Conservation (phyloP, 2,888 invertebrate genomes). For the Eilema caniola region DNA sequence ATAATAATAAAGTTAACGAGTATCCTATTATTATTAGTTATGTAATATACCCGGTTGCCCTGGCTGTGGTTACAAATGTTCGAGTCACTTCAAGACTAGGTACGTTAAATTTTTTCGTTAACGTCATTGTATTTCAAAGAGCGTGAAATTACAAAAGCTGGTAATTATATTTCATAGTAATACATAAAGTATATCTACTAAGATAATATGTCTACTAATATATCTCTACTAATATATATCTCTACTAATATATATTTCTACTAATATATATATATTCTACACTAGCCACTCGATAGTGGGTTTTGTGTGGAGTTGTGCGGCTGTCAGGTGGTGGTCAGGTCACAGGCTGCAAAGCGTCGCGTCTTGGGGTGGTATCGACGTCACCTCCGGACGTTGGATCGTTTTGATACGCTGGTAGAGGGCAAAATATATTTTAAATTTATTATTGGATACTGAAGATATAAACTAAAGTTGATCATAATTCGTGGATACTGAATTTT, state of each 20-base stretch:
- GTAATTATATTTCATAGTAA: neutral
- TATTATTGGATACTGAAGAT: neutral
- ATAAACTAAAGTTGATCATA: too few relatives aligned
- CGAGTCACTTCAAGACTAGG: neutral
- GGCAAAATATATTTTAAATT: neutral
- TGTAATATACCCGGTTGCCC: too few relatives aligned
- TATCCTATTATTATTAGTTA: too few relatives aligned
- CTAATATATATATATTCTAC: constrained; percentile 43
- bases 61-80: neutral
- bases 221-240: too few relatives aligned
- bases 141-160: neutral
- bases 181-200: neutral
- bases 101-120: neutral
- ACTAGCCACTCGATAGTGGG: constrained; percentile 82
- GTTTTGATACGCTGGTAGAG: constrained; percentile 73
- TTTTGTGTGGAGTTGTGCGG: constrained; percentile 57
- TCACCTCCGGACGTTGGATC: constrained; percentile 73
- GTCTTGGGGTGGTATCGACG: constrained; percentile 74
- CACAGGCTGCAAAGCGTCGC: constrained; percentile 78
- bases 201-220: too few relatives aligned
- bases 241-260: neutral
- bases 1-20: neutral
- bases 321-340: constrained; percentile 61
- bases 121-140: neutral
- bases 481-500: too few relatives aligned